phyloP scores from a whole-genome alignment of 2,888 invertebrate species.

The Podabrus alpinus region DNA sequence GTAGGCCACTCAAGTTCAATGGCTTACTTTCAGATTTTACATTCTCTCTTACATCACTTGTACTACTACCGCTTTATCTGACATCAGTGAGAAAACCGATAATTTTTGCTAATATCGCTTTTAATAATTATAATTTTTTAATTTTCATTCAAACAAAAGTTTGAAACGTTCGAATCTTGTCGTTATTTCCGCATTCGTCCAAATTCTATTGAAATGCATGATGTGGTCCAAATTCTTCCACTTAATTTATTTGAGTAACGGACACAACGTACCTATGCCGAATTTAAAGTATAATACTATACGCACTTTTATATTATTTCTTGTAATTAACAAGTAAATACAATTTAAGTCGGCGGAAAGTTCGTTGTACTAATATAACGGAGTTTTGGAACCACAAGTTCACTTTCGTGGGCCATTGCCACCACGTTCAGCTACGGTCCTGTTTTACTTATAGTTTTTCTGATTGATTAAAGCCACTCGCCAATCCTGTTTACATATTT shows the following conservation, averaged over 20 bases:
- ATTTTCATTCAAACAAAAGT: not conserved
- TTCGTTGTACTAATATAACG: constrained; percentile 37
- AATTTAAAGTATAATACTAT: not conserved
- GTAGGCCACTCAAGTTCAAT: constrained; percentile 55
- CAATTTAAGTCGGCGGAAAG: constrained; percentile 17
- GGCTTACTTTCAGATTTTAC: constrained; percentile 56
- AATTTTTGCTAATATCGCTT: constrained; percentile 5
- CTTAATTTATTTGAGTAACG: not conserved
- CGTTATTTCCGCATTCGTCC: not conserved
- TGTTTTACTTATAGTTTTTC: constrained; percentile 7
- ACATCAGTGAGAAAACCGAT: constrained; percentile 5
- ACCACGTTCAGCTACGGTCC: constrained; percentile 12
- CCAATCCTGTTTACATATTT: constrained; percentile 6
- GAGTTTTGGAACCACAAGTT: constrained; percentile 31
- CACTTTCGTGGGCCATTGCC: constrained; percentile 42
- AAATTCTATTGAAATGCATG: not conserved
- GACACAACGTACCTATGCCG: not conserved
- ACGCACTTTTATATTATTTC: constrained; percentile 3
- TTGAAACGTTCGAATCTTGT: not conserved
- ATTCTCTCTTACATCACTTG: constrained; percentile 56
- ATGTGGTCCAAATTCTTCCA: not conserved
- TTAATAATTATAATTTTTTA: not conserved
- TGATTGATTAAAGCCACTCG: constrained; percentile 16
- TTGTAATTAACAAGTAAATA: constrained; percentile 19
- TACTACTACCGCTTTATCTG: constrained; percentile 37